These are phyloP conservation scores for Talpa occidentalis DNA, from an alignment of 2,113 vertebrate genomes.

Conservation along the genomic window DNA sequence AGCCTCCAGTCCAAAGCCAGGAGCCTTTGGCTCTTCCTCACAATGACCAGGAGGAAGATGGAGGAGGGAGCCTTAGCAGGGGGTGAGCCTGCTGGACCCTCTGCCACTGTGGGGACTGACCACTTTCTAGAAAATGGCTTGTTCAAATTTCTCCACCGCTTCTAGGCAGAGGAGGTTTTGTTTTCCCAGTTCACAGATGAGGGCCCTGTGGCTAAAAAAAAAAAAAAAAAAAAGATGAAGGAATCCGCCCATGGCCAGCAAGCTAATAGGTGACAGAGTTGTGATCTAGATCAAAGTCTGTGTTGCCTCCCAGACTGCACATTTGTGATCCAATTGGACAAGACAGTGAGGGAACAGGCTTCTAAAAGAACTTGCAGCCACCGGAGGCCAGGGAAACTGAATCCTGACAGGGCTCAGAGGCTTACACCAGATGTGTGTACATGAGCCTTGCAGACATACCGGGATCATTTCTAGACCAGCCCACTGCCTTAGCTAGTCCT, in stretches of 20 bases:
- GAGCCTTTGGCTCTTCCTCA: neutral
- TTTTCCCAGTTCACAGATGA: conserved; percentile 24
- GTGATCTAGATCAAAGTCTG: neutral
- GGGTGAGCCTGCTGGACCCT: neutral
- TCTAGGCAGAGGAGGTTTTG: neutral
- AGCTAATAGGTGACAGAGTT: neutral
- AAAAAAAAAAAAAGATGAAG: neutral
- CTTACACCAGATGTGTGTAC: fast-evolving
- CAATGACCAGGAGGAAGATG: neutral
- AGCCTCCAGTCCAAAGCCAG: neutral
- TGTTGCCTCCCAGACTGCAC: neutral
- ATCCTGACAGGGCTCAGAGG: too few relatives aligned
- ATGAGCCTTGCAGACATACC: fast-evolving
- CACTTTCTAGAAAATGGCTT: neutral
- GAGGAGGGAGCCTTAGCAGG: neutral
- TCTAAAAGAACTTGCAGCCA: neutral
- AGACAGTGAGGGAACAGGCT: neutral
- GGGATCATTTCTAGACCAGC: neutral
- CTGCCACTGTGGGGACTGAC: fast-evolving
- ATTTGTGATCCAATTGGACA: fast-evolving
- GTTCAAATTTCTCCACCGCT: neutral
- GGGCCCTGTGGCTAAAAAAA: neutral
- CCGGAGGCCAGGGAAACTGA: neutral
- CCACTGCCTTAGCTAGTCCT: neutral
- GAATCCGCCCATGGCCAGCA: neutral